Base-by-base conservation (phyloP, 2,888 invertebrate species). In the Caenorhabditis wallacei region DNA sequence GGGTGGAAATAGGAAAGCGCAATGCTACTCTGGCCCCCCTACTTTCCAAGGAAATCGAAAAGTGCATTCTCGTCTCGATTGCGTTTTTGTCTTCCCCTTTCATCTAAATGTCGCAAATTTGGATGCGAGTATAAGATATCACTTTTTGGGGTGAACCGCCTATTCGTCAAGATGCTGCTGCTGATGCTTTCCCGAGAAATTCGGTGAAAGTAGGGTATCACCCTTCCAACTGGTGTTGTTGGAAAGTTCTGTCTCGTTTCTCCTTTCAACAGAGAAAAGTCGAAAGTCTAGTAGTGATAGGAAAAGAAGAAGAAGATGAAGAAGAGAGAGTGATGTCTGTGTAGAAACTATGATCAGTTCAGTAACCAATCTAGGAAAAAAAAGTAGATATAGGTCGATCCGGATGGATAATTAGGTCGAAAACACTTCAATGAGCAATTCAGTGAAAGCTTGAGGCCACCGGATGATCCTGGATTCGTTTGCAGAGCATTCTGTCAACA, bases 141-240 rank as follows among this genome's bases (percentile, higher is more conserved):
- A 48, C n/a, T n/a, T 64, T 20, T 18, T 40, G 26, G 10, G 16
- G 26, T 51, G 48, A 51, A 51, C 51, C 64, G 64, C 64, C 30
- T 48, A 48, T 61, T 43, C 46, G n/a, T 40, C 40, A 59, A 59
- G 26, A 37, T 59, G 59, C 59, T 59, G 59, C 59, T 57, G 59
- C 48, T 46, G 48, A 63, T 48, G 61, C 72, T 61, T 53, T 53
- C 56, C 53, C 40, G 61, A 61, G 37, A 74, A 69, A 68, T 48
- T 56, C 57, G 70, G 70, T 74, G 78, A 78, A 69, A 78, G 78
- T 78, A 78, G 78, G 78, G 75, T 76, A 68, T 63, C 69, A 63
- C 13, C 18, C 24, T 18, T 26, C 30, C 51, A 56, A 75, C 43
- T 66, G 53, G 48, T 64, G 64, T 57, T 64, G 56, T 57, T 57